phyloP scores from a whole-genome alignment of 2,888 invertebrate genomes.

The Pandemis heparana region DNA sequence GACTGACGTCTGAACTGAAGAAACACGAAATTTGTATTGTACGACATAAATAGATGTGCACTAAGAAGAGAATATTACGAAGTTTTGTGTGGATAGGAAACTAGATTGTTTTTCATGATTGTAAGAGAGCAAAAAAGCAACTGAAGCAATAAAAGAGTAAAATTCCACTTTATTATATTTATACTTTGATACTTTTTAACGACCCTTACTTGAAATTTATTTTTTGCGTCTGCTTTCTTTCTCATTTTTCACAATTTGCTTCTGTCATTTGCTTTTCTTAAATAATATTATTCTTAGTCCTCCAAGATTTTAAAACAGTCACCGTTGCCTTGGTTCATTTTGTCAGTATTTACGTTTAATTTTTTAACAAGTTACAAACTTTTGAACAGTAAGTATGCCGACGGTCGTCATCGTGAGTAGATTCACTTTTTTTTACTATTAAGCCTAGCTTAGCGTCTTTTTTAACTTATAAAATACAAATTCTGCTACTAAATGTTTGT shows the following conservation, averaged over 20 bases:
- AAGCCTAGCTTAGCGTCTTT: too few relatives aligned
- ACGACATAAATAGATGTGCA: too few relatives aligned
- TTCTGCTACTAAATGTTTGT: too few relatives aligned
- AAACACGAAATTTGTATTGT: too few relatives aligned
- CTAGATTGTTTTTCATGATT: background rate
- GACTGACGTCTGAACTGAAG: too few relatives aligned
- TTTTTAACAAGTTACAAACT: too few relatives aligned
- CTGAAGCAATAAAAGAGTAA: background rate
- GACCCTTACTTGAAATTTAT: background rate
- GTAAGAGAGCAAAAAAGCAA: too few relatives aligned
- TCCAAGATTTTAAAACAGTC: background rate
- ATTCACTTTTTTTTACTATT: too few relatives aligned
- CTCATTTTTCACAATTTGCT: background rate
- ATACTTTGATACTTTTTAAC: conserved; percentile 2
- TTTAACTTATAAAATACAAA: too few relatives aligned
- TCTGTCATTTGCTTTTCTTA: background rate
- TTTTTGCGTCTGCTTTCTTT: background rate
- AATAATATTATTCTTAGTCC: background rate
- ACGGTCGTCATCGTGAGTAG: too few relatives aligned
- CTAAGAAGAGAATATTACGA: too few relatives aligned
- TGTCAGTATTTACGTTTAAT: background rate
- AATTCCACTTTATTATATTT: background rate
- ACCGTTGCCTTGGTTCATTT: background rate
- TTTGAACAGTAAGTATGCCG: too few relatives aligned
- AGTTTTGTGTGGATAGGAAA: background rate